Evolutionary conservation across 92 coral and sea anemone genomes (phyloP).

Genomic region (Plumapathes pennacea): DNA sequence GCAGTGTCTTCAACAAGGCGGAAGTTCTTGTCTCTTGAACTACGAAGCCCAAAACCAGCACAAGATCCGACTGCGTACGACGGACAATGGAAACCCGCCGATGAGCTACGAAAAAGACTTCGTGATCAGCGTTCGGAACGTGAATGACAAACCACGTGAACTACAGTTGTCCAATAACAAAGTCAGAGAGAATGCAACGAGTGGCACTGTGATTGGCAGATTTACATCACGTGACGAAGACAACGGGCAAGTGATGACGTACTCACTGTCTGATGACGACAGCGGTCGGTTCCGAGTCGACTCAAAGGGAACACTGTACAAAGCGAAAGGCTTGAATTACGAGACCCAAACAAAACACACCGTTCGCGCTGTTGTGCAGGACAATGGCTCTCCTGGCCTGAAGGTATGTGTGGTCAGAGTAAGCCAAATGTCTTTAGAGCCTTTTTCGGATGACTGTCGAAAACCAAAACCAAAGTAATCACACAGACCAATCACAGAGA

Average conservation of each 20-base stretch:
- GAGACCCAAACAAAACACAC: slow-evolving; percentile 72
- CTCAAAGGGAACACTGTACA: slow-evolving; percentile 62
- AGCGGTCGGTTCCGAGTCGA: slow-evolving; percentile 81
- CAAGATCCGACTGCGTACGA: slow-evolving; percentile 58
- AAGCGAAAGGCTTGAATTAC: slow-evolving; percentile 67
- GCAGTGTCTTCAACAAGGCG: slow-evolving; percentile 79
- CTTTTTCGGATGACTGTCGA: not conserved
- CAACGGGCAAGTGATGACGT: slow-evolving; percentile 54
- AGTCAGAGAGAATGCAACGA: slow-evolving; percentile 75
- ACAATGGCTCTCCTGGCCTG: slow-evolving; percentile 78
- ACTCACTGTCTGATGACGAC: slow-evolving; percentile 75
- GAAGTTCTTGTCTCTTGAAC: slow-evolving; percentile 70
- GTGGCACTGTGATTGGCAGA: slow-evolving; percentile 62
- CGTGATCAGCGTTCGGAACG: slow-evolving; percentile 60
- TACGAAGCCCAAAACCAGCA: slow-evolving; percentile 61
- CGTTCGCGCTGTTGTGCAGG: slow-evolving; percentile 67
- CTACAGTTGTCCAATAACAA: slow-evolving; percentile 65
- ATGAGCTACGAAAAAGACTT: slow-evolving; percentile 48
- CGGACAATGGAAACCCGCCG: slow-evolving; percentile 80
- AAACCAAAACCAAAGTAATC: not conserved
- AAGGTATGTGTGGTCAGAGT: slow-evolving; percentile 8
- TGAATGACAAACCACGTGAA: slow-evolving; percentile 89
- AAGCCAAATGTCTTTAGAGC: not conserved
- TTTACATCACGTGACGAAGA: slow-evolving; percentile 79
- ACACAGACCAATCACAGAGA: not conserved